phyloP scores from a whole-genome alignment of 2,113 vertebrate species.

The Daboia siamensis region DNA sequence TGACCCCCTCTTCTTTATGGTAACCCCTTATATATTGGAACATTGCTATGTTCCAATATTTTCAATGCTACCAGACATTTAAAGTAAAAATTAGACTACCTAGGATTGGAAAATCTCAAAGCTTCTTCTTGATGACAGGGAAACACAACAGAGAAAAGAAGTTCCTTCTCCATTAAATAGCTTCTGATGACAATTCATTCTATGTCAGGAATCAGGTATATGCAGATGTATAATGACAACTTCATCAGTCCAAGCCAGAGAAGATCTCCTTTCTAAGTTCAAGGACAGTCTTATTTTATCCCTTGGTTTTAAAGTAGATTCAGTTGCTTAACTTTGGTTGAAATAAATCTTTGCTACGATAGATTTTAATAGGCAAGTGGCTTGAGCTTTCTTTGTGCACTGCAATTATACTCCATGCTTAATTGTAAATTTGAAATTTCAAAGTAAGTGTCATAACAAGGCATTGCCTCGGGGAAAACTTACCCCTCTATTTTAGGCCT shows the following conservation, averaged over 20 bases:
- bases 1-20: not conserved
- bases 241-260: not conserved
- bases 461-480: not conserved
- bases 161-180: not conserved
- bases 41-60: not conserved
- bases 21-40: not conserved
- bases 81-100: not conserved
- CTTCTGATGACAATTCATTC: not conserved
- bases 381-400: not conserved
- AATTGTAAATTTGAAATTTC: not conserved
- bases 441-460: not conserved
- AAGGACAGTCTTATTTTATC: not conserved
- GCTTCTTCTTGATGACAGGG: not conserved
- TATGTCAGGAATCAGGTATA: not conserved
- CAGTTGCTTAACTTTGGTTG: not conserved
- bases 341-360: not conserved
- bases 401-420: not conserved
- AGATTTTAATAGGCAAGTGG: not conserved
- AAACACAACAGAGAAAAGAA: not conserved
- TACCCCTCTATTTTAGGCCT: constrained; percentile 20
- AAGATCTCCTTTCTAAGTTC: not conserved
- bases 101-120: not conserved
- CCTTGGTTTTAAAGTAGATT: not conserved
- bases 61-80: not conserved
- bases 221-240: not conserved